These are phyloP conservation scores for Lithophane leautieri DNA, from an alignment of 2,888 invertebrate species.

Conservation along the genomic window DNA sequence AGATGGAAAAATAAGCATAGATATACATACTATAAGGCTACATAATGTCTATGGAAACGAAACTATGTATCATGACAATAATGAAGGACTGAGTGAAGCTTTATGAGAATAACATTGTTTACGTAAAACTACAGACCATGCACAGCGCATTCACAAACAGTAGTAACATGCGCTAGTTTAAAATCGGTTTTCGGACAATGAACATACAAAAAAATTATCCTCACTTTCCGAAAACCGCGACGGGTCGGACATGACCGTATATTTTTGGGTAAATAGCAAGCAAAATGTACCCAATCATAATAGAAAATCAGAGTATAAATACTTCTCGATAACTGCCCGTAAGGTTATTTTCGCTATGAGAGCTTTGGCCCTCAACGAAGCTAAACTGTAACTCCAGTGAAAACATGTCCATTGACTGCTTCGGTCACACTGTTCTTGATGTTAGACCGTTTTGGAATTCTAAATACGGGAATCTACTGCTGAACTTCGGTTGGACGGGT, in stretches of 20 bases:
- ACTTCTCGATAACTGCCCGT: not conserved
- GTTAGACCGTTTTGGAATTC: not conserved
- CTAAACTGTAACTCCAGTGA: conserved; percentile 2
- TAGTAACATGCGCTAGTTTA: conserved; percentile 55
- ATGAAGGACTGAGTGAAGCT: conserved; percentile 69
- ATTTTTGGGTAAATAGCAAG: not conserved
- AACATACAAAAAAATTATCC: conserved; percentile 65
- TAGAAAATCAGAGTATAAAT: not conserved
- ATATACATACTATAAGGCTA: conserved; percentile 66
- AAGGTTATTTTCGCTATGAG: conserved; percentile 23
- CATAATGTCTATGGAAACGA: conserved; percentile 63
- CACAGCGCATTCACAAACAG: conserved; percentile 61
- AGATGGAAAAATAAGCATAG: conserved; percentile 70
- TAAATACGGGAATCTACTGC: conserved; percentile 3
- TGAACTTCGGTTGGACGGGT: conserved; percentile 24
- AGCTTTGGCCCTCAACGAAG: conserved; percentile 28
- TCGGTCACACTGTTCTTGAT: not conserved
- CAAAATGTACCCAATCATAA: not conserved
- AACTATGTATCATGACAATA: conserved; percentile 67
- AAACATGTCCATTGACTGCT: not conserved
- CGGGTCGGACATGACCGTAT: conserved; percentile 61
- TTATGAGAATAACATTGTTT: conserved; percentile 70
- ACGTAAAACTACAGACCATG: conserved; percentile 60
- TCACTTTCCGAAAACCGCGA: conserved; percentile 61
- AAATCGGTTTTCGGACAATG: conserved; percentile 55